phyloP scores from a whole-genome alignment of 2,888 invertebrate genomes.

The Acheta domesticus region DNA sequence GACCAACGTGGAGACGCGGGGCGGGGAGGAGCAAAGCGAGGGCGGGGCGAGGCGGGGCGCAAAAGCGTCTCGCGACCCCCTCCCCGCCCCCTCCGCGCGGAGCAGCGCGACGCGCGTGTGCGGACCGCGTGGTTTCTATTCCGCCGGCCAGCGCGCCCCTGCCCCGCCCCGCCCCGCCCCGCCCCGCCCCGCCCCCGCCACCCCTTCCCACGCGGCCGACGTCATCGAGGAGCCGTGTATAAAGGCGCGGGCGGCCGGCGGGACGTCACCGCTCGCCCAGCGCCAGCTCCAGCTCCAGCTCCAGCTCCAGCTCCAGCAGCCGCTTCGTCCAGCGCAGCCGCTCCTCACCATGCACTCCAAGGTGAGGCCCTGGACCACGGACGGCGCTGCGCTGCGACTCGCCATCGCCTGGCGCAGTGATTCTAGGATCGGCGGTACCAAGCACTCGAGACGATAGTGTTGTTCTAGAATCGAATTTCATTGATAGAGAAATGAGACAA shows the following conservation, averaged over 20 bases:
- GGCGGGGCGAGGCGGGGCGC: neutral
- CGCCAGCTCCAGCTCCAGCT: neutral
- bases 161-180: neutral
- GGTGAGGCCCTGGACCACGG: neutral
- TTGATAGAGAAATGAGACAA: too few relatives aligned
- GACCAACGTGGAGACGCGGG: neutral
- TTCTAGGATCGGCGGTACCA: too few relatives aligned
- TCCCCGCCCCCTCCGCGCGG: neutral
- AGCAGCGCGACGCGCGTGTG: neutral
- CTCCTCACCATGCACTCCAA: neutral
- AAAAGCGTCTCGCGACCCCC: neutral
- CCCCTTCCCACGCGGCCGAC: neutral
- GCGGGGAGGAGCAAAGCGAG: neutral
- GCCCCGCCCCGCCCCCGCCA: neutral
- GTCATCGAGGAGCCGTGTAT: neutral
- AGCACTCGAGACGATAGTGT: too few relatives aligned
- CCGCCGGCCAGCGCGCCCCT: neutral
- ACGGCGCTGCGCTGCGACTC: too few relatives aligned
- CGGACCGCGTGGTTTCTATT: neutral
- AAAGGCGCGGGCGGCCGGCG: neutral
- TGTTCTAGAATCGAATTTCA: too few relatives aligned
- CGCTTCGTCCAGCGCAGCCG: neutral
- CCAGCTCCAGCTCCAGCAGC: neutral
- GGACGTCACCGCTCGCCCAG: constrained; percentile 18
- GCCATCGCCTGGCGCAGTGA: too few relatives aligned